Evolutionary conservation across 2,888 invertebrate species (phyloP), one percentile per base, ranked within the genome.

Genomic region (Xestia xanthographa): DNA sequence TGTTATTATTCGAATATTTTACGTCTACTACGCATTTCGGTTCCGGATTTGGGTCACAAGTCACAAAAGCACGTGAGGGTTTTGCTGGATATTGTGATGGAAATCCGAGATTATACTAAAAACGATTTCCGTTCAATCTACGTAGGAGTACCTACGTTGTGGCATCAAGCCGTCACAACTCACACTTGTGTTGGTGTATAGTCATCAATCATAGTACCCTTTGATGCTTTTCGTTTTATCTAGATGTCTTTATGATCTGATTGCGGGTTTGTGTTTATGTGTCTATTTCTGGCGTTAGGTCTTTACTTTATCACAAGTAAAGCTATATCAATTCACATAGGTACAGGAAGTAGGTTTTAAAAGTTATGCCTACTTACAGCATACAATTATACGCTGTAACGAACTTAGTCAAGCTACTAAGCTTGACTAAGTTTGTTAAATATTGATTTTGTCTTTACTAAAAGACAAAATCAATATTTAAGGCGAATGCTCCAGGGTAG

Each of bases 111-210:
- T 87, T 86, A 86, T 81, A 80, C 74, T 82, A 79, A 86, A 77
- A 84, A 65, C 71, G 84, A 88, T 88, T 88, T 88, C 84, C 84
- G 86, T 87, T 86, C 87, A 88, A 88, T 88, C 71, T 87, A 86
- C 79, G 80, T 72, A 50, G 34, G 75, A 67, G 63, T 68, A 75
- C n/a, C n/a, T n/a, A n/a, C 58, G 53, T 63, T 56, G 73, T 20
- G 63, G 67, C 26, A 43, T 48, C 20, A 50, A 58, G 74, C 72
- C 62, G 77, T 63, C 83, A 72, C 63, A 58, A 69, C 45, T 72
- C 77, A 63, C 69, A 75, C 78, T 77, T 78, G 62, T 85, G 83
- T 67, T 63, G 72, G 48, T 29, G 63, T 74, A 60, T 63, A 81
- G 79, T 80, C 83, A 83, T 83, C 83, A 80, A 83, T 83, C 83